Percentiles rank a stretch among this genome's conserved stretches.
These are phyloP conservation scores for Palythoa caribaeorum DNA, from an alignment of 92 coral and sea anemone genomes.

Conservation along the genomic window DNA sequence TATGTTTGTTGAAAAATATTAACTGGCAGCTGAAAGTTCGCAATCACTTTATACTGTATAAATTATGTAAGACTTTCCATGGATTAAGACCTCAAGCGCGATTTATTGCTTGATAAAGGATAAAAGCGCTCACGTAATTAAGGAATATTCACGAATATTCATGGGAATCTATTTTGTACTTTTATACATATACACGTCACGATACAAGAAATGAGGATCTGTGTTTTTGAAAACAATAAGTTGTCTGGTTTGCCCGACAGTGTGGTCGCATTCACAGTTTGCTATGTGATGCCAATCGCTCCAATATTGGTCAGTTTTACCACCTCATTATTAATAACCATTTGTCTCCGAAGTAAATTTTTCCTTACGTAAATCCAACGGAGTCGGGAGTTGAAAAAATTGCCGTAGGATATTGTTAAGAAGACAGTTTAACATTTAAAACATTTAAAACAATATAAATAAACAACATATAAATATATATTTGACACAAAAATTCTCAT, in stretches of 20 bases:
- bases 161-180: not conserved
- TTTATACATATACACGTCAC: not conserved
- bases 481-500: conserved; percentile 11
- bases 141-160: not conserved
- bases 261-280: not conserved
- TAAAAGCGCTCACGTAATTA: not conserved
- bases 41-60: not conserved
- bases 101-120: not conserved
- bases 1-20: conserved; percentile 19
- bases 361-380: not conserved
- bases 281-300: not conserved
- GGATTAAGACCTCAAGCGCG: not conserved
- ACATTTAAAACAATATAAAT: conserved; percentile 16
- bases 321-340: not conserved
- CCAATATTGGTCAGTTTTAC: not conserved
- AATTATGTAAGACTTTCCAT: not conserved
- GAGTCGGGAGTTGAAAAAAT: not conserved
- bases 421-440: conserved; percentile 11
- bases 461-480: conserved; percentile 2
- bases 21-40: conserved; percentile 6
- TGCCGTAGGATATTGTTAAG: conserved; percentile 16
- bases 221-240: not conserved
- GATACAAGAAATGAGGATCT: not conserved
- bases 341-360: not conserved
- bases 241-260: not conserved